Evolutionary conservation across 2,888 invertebrate genomes (phyloP).

Genomic region (Drosophila anceps): DNA sequence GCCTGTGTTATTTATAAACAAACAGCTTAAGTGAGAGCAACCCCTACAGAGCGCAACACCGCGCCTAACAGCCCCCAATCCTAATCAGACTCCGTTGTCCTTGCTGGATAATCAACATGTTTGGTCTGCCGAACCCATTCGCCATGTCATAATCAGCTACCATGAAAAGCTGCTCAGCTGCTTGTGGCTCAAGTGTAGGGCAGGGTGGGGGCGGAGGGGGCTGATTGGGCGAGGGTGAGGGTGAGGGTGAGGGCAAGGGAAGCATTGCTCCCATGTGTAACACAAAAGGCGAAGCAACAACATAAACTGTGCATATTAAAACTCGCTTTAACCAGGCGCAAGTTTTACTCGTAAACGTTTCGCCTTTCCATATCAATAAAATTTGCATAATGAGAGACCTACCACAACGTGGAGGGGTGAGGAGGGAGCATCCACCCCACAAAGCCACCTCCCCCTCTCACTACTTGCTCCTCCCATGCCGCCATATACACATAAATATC

Average conservation of each 20-base stretch:
- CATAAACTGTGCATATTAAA: constrained; percentile 63
- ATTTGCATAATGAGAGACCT: constrained; percentile 69
- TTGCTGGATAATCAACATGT: constrained; percentile 28
- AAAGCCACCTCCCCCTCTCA: background rate
- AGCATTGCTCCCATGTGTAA: constrained; percentile 59
- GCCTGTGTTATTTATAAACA: constrained; percentile 72
- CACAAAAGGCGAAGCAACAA: constrained; percentile 18
- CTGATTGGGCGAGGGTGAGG: background rate
- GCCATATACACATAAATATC: constrained; percentile 21
- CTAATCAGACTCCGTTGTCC: background rate
- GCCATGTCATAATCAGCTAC: constrained; percentile 71
- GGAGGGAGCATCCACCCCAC: background rate
- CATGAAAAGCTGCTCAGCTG: constrained; percentile 44
- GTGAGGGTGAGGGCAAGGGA: too few relatives aligned
- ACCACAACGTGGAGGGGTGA: constrained; percentile 31
- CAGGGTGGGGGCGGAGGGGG: background rate
- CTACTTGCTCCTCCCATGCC: too few relatives aligned
- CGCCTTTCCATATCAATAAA: constrained; percentile 72
- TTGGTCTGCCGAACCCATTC: constrained; percentile 24
- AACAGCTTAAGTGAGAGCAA: constrained; percentile 56
- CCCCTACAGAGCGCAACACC: background rate
- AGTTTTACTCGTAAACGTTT: constrained; percentile 71
- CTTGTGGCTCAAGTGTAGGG: constrained; percentile 20
- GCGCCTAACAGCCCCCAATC: background rate
- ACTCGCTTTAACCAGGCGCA: constrained; percentile 63